These are phyloP conservation scores for Daktulosphaira vitifoliae DNA, from an alignment of 1,140 invertebrate genomes.

Conservation along the genomic window DNA sequence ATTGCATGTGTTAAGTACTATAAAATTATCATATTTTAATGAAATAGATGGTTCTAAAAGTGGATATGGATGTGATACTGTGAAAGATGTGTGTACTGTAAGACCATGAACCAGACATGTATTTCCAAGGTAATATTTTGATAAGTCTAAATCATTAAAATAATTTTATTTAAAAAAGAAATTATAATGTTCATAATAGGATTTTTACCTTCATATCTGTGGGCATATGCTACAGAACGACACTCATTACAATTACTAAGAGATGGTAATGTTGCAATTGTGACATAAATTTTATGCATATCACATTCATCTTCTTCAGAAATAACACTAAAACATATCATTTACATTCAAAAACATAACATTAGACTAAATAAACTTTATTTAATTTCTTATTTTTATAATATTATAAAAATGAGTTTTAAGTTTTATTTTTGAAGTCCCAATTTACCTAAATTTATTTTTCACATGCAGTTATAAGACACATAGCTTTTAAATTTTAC, in stretches of 20 bases:
- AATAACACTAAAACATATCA: conserved; percentile 13
- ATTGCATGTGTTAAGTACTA: conserved; percentile 63
- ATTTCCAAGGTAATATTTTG: conserved; percentile 50
- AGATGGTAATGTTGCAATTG: conserved; percentile 52
- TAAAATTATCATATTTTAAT: conserved; percentile 54
- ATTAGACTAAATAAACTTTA: too few relatives aligned
- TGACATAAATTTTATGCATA: conserved; percentile 47
- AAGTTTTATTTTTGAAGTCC: too few relatives aligned
- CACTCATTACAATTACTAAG: conserved; percentile 54
- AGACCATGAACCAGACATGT: conserved; percentile 58
- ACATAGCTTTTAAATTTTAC: too few relatives aligned
- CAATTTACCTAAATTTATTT: too few relatives aligned
- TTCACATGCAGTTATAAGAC: too few relatives aligned
- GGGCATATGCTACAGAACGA: conserved; percentile 50
- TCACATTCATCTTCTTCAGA: conserved; percentile 36
- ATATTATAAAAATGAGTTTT: too few relatives aligned
- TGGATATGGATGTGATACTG: conserved; percentile 58
- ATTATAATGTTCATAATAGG: conserved; percentile 21
- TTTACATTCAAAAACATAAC: not conserved
- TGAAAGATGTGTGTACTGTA: conserved; percentile 60
- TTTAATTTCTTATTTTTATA: too few relatives aligned
- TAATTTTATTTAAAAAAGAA: conserved; percentile 14
- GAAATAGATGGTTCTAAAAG: conserved; percentile 53
- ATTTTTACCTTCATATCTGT: conserved; percentile 47
- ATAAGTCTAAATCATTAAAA: conserved; percentile 47